Evolutionary conservation across 2,797 vertebrate genomes (phyloP), one percentile per base, ranked within the genome.

Genomic region (Lindbergichthys nudifrons): DNA sequence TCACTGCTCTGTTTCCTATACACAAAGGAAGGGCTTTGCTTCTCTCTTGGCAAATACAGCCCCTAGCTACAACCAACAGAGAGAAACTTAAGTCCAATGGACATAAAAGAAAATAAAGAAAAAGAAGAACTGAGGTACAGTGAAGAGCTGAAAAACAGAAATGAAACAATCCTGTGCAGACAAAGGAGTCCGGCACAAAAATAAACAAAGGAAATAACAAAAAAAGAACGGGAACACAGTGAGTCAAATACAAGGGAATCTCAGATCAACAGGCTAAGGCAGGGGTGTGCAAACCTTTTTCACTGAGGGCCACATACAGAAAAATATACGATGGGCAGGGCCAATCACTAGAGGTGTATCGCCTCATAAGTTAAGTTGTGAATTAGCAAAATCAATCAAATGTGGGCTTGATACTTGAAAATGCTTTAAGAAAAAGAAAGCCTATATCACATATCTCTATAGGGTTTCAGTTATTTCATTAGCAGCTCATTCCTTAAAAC

Each of bases 1-100:
- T 92, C 89, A 86, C 65, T 90, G 83, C 89, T 92, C 84, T 88
- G 85, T 92, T 92, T 90, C 70, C 85, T 80, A 53, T 73, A 87
- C 80, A 92, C 87, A 92, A 90, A 89, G 59, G 59, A 64, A 73
- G 39, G 62, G 71, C 79, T 87, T 85, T 85, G 76, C 76, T 75
- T 83, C 81, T 75, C 51, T 77, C 78, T 84, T 73, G 75, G 86
- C 75, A 89, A 92, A 92, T 77, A 91, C 41, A 77, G 70, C 48
- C 86, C 89, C 72, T 91, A 83, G 90, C 77, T 89, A 92, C 89
- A 83, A 80, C 71, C 75, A 85, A 89, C 73, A 86, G 23, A 80
- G 64, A 80, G 65, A 80, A 84, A 89, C 68, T 56, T 58, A 41
- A 77, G 70, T 79, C 57, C 62, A 52, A 66, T 60, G 42, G 47